Base-by-base conservation (phyloP, 2,888 invertebrate species). In the Tholera decimalis region DNA sequence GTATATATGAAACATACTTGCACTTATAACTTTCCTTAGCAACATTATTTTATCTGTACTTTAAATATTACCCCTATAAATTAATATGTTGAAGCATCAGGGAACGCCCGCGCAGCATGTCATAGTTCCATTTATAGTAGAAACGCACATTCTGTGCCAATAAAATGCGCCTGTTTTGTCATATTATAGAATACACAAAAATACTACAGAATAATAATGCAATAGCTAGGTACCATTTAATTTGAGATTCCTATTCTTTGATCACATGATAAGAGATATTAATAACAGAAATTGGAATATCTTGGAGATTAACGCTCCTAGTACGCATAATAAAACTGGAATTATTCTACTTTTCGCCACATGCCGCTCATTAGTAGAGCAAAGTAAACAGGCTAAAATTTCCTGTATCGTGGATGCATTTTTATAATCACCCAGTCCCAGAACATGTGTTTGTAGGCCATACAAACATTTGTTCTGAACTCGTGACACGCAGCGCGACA, bases 91-190 rank as follows among this genome's bases (percentile, higher is more conserved):
- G n/a, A 30, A 46, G 13, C 8, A 24, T 39, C 20, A 11, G n/a
- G 0, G 1, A 28, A 44, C 28, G 22, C 35, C 28, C 20, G 24
- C 60, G 9, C 37, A 28, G 9, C 37, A 28, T 24, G 11, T 22
- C 20, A 3, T 11, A 6, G 5, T 24, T 11, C 37, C 30, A 22
- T 61, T 3, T 47, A 20, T 4, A 41, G 39, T 1, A 11, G 20
- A 18, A n/a, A 30, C 9, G 20, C 54, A 37, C 9, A 26, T 33
- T 26, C n/a, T 33, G 24, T 18, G 5, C 8, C 15, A 9, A 26
- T 64, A 46, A 64, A 65, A 30, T 47, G 0, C 26, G n/a, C 24
- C 20, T 15, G 9, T 39, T 56, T 30, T 30, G 7, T 30, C 22
- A 51, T 24, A 11, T 41, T 24, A 47, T 26, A 4, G 41, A 13